These are phyloP conservation scores for Chaetophractus vellerosus DNA, from an alignment of 2,797 vertebrate species.

Conservation along the genomic window DNA sequence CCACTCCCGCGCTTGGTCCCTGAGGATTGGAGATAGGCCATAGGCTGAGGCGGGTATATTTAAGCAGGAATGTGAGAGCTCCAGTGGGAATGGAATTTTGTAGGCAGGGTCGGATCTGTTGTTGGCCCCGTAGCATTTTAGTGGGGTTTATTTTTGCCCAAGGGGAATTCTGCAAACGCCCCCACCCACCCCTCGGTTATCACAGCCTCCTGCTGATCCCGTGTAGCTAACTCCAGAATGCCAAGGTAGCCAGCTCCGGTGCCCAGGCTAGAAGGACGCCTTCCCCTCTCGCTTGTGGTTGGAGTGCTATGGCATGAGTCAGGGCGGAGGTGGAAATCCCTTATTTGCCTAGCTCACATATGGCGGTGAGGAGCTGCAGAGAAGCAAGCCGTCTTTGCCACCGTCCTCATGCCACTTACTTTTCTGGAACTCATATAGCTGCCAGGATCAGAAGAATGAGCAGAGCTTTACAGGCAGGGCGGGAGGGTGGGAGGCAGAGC, in stretches of 20 bases:
- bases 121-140: background rate
- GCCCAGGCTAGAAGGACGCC: background rate
- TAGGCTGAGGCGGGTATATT: background rate
- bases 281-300: background rate
- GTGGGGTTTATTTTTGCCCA: background rate
- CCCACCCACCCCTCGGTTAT: too few relatives aligned
- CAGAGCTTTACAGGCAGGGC: background rate
- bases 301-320: background rate
- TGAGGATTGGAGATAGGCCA: background rate
- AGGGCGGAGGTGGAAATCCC: too few relatives aligned
- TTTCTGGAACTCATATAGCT: background rate
- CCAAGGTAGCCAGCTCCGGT: background rate
- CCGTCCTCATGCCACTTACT: background rate
- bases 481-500: too few relatives aligned
- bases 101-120: background rate
- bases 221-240: background rate
- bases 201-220: background rate
- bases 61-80: background rate
- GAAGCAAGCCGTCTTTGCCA: background rate
- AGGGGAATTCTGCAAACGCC: background rate
- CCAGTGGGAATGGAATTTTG: background rate
- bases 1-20: background rate
- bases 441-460: background rate
- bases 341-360: background rate
- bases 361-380: background rate